Percentiles rank a stretch among this genome's conserved stretches.
phyloP scores from a whole-genome alignment of 92 coral and sea anemone species.

The Epizoanthus rinbou region DNA sequence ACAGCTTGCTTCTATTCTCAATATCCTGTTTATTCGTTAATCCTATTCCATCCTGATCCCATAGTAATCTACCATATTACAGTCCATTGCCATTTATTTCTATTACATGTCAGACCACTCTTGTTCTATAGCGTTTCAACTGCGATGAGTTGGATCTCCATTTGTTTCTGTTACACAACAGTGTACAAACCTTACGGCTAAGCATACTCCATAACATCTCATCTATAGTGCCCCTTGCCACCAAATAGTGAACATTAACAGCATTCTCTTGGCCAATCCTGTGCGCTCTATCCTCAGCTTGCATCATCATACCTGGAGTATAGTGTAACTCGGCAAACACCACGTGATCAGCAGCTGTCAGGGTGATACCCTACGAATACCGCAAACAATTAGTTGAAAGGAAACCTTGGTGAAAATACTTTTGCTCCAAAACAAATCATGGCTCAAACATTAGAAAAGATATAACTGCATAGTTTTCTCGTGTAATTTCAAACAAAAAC shows the following conservation, averaged over 20 bases:
- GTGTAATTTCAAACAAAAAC: no score
- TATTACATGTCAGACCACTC: no score
- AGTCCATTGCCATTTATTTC: background rate
- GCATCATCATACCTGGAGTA: constrained; percentile 95
- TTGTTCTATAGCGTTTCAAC: no score
- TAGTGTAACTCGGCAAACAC: constrained; percentile 91
- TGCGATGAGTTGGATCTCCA: no score
- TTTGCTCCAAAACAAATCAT: no score
- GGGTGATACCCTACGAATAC: constrained; percentile 76
- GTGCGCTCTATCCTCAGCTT: constrained; percentile 97
- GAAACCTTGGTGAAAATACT: no score
- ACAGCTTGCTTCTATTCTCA: background rate
- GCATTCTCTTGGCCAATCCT: constrained; percentile 94
- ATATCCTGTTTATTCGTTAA: background rate
- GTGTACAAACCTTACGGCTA: constrained; percentile 70
- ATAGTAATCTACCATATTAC: background rate
- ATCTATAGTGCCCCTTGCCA: constrained; percentile 91
- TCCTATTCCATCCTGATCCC: background rate
- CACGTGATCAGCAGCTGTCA: constrained; percentile 99
- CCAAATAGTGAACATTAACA: constrained; percentile 90
- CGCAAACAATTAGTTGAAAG: background rate
- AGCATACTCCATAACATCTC: constrained; percentile 93
- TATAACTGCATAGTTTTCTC: no score
- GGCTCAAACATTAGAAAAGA: no score
- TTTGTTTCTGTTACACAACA: no score